A percentile compares a stretch with the other conserved stretches of the same genome.
Conservation (phyloP, 92 coral and sea anemone genomes). For the Porites cylindrica region DNA sequence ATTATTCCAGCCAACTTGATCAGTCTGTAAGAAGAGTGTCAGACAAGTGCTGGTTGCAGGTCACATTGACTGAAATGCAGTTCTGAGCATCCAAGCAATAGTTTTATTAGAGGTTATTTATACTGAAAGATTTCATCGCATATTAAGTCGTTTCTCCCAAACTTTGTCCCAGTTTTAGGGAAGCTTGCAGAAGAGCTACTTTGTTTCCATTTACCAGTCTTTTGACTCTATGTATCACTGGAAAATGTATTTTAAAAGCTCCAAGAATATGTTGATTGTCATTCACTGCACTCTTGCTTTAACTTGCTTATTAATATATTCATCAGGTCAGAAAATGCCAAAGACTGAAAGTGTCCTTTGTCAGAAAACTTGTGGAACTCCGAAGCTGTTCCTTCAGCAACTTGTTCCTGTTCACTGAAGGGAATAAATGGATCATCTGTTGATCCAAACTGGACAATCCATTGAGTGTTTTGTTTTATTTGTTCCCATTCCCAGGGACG, state of each 20-base stretch:
- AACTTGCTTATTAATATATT: slow-evolving; percentile 62
- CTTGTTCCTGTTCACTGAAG: slow-evolving; percentile 82
- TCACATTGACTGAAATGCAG: too few relatives aligned
- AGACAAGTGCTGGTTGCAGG: too few relatives aligned
- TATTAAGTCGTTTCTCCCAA: too few relatives aligned
- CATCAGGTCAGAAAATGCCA: slow-evolving; percentile 76
- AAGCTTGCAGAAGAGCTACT: too few relatives aligned
- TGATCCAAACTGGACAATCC: slow-evolving; percentile 94
- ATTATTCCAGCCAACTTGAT: too few relatives aligned
- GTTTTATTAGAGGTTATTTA: too few relatives aligned
- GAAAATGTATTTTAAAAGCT: too few relatives aligned
- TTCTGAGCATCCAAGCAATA: too few relatives aligned
- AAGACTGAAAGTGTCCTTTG: slow-evolving; percentile 79
- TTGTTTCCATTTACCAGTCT: too few relatives aligned
- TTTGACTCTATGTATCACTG: neutral
- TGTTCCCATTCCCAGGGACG: slow-evolving; percentile 89
- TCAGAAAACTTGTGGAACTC: slow-evolving; percentile 79
- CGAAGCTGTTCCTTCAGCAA: slow-evolving; percentile 77
- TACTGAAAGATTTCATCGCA: too few relatives aligned
- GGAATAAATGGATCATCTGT: slow-evolving; percentile 90
- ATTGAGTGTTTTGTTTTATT: slow-evolving; percentile 78
- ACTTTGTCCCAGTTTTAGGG: too few relatives aligned
- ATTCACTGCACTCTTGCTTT: slow-evolving; percentile 21
- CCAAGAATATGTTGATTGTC: neutral
- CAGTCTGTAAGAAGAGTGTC: too few relatives aligned